Base-by-base conservation (phyloP, 2,888 invertebrate species). In the Psylliodes chrysocephalus region DNA sequence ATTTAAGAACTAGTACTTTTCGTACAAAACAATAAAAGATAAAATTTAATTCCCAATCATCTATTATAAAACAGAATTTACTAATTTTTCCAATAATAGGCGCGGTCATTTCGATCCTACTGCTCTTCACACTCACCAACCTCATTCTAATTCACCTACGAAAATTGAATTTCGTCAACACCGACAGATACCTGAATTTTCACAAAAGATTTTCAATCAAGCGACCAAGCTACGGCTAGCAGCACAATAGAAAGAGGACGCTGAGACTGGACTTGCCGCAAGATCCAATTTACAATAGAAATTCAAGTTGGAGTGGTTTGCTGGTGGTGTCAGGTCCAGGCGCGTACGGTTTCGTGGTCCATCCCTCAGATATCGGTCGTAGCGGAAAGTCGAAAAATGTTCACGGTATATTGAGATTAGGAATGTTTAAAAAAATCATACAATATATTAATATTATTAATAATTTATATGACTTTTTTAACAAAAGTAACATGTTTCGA, bases 211-310 rank as follows among this genome's bases (percentile, higher is more conserved):
- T 64, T 69, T 64, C 66, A 63, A 64, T 69, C 63, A 63, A 61
- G 61, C 25, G 62, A 49, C 28, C 28, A 14, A 2, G 25, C 22
- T 2, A 12, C 47, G 38, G 38, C 38, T 15, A 18, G 7, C 42
- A 18, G 49, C 28, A 67, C 66, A 65, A 67, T 59, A 19, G 59
- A 51, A 38, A 59, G 38, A 49, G 40, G 49, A 40, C 22, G n/a
- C 25, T 12, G 49, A 38, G 49, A 40, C 38, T 40, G 59, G 61
- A 55, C 56, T 49, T 30, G 28, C 57, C 60, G 63, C 60, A 64
- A 67, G 67, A 66, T 71, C 49, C 63, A 61, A 64, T 67, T 70
- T 68, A 68, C 64, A 66, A 66, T 61, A 62, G 64, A 55, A 64
- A 67, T 64, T 51, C 68, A 52, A 68, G 60, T 69, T 65, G 40